Percentiles rank a stretch among this genome's conserved stretches.
These are phyloP conservation scores for Drosophila ficusphila DNA, from an alignment of 1,140 invertebrate genomes.

Conservation along the genomic window DNA sequence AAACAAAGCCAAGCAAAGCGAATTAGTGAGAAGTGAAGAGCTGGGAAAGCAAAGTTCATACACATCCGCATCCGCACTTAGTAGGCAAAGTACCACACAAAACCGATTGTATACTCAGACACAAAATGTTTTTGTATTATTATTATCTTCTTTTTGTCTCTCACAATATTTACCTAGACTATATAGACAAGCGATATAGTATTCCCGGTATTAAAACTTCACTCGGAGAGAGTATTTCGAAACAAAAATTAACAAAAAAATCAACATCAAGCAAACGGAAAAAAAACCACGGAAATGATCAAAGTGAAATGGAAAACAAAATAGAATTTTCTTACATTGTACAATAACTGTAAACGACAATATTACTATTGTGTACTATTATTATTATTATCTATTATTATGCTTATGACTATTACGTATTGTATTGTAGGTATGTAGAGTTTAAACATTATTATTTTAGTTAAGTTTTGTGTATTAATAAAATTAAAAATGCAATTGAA, in stretches of 20 bases:
- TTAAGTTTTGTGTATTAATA: constrained; percentile 82
- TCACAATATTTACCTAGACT: constrained; percentile 62
- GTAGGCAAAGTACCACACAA: constrained; percentile 24
- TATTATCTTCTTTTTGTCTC: constrained; percentile 51
- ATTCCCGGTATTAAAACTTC: constrained; percentile 47
- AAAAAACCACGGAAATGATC: constrained; percentile 13
- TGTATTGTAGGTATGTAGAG: constrained; percentile 83
- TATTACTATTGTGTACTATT: constrained; percentile 78
- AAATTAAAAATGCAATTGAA: constrained; percentile 77
- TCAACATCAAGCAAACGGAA: constrained; percentile 3
- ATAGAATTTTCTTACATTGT: constrained; percentile 63
- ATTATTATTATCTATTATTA: constrained; percentile 77
- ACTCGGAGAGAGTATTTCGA: constrained; percentile 15
- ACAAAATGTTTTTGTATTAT: constrained; percentile 76
- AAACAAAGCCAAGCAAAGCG: constrained; percentile 55
- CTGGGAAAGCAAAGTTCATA: constrained; percentile 49
- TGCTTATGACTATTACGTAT: constrained; percentile 79
- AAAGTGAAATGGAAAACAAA: constrained; percentile 34
- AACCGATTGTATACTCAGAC: constrained; percentile 74
- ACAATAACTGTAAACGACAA: constrained; percentile 80
- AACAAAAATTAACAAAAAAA: neutral
- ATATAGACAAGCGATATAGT: constrained; percentile 66
- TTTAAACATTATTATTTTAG: constrained; percentile 78
- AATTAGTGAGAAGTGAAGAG: constrained; percentile 34
- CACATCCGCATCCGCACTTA: constrained; percentile 35